These are phyloP conservation scores for Sogatella furcifera DNA, from an alignment of 1,140 invertebrate species.

Conservation along the genomic window DNA sequence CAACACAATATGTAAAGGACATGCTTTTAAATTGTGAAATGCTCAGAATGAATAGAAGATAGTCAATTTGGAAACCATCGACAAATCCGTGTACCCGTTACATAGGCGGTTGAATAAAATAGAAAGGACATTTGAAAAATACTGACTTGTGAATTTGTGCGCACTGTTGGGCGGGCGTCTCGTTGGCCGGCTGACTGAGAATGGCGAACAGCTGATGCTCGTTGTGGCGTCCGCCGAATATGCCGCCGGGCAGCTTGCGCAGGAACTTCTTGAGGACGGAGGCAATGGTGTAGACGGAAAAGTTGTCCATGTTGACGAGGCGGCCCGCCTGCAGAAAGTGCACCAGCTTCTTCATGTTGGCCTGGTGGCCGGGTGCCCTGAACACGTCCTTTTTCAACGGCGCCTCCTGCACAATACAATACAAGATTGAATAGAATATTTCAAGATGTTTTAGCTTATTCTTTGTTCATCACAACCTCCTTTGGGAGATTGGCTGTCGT, in stretches of 20 bases:
- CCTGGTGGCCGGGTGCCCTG: constrained; percentile 85
- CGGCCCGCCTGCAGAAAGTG: constrained; percentile 90
- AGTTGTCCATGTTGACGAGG: constrained; percentile 94
- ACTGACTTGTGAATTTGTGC: constrained; percentile 82
- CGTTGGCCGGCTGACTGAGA: constrained; percentile 47
- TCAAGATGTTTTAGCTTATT: no score
- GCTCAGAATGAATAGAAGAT: no score
- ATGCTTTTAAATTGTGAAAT: no score
- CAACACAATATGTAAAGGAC: no score
- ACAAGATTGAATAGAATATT: no score
- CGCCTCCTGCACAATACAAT: no score
- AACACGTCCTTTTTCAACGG: constrained; percentile 88
- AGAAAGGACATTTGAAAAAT: no score
- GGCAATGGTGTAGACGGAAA: constrained; percentile 95
- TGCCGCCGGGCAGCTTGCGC: constrained; percentile 92
- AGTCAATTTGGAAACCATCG: no score
- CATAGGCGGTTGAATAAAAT: no score
- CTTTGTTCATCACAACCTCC: no score
- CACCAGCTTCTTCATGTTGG: constrained; percentile 91
- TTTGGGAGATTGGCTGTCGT: no score
- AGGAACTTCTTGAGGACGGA: constrained; percentile 96
- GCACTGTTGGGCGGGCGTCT: constrained; percentile 69
- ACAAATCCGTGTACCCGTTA: no score
- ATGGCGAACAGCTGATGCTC: constrained; percentile 85
- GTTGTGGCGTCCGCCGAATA: constrained; percentile 80